Evolutionary conservation across 2,888 invertebrate genomes (phyloP).

Genomic region (Hydrotaea diabolus): DNA sequence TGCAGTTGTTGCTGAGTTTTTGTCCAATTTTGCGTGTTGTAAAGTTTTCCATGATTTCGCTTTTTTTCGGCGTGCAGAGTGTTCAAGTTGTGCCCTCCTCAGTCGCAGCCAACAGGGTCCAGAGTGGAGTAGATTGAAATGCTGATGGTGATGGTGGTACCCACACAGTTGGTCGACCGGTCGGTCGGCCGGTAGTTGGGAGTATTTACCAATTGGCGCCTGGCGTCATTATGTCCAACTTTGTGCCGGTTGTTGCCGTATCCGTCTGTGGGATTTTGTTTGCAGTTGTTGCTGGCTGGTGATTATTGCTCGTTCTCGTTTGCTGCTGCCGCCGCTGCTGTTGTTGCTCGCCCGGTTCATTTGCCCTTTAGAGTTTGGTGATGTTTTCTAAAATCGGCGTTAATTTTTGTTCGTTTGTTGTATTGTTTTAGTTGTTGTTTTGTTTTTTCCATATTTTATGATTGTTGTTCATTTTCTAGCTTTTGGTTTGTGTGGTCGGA

Average conservation of each 20-base stretch:
- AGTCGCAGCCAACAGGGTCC: constrained; percentile 26
- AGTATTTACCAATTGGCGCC: constrained; percentile 72
- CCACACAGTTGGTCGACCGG: constrained; percentile 31
- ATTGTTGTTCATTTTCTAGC: constrained; percentile 48
- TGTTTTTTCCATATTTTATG: constrained; percentile 8
- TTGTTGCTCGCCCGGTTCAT: constrained; percentile 52
- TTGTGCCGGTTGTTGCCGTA: constrained; percentile 62
- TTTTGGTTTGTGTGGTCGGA: no score
- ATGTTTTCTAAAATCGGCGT: constrained; percentile 56
- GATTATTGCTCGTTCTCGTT: constrained; percentile 33
- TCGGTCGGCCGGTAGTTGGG: constrained; percentile 50
- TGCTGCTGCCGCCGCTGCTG: background rate
- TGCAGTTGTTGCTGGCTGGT: background rate
- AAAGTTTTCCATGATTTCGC: constrained; percentile 55
- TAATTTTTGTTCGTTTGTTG: constrained; percentile 33
- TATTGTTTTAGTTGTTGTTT: background rate
- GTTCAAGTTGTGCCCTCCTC: constrained; percentile 40
- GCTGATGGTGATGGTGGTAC: constrained; percentile 34
- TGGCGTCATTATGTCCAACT: constrained; percentile 72
- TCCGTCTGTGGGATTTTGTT: constrained; percentile 57
- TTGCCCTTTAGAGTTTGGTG: constrained; percentile 62
- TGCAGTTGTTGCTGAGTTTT: no score
- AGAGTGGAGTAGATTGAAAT: background rate
- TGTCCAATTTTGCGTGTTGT: constrained; percentile 46
- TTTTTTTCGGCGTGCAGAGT: constrained; percentile 40